Evolutionary conservation across 2,797 vertebrate species (phyloP).

Genomic region (Simalia tracyae): DNA sequence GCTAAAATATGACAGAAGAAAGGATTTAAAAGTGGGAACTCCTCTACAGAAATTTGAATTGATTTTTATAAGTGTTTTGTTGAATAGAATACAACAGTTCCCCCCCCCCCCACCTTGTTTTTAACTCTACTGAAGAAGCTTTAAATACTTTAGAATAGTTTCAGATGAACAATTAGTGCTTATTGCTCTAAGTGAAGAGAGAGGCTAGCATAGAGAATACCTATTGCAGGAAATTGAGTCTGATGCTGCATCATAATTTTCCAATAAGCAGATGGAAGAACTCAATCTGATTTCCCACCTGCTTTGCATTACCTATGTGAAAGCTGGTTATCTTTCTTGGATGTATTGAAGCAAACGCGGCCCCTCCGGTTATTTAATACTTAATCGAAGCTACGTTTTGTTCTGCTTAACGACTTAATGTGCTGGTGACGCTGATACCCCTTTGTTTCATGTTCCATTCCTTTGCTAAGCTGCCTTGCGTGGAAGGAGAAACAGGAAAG

Average conservation of each 20-base stretch:
- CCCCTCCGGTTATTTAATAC: too few relatives aligned
- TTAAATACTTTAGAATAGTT: not conserved
- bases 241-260: not conserved
- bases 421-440: not conserved
- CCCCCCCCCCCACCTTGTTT: not conserved
- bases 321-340: not conserved
- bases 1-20: not conserved
- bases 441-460: not conserved
- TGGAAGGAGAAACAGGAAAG: not conserved
- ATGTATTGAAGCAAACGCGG: not conserved
- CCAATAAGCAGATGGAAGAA: not conserved
- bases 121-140: too few relatives aligned
- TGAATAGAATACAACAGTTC: not conserved
- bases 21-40: not conserved
- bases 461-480: not conserved
- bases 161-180: not conserved
- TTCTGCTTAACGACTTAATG: not conserved
- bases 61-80: not conserved
- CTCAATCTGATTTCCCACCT: not conserved
- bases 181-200: not conserved
- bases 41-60: not conserved
- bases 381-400: not conserved
- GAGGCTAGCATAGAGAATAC: not conserved
- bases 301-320: not conserved
- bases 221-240: not conserved